phyloP scores from a whole-genome alignment of 1,140 invertebrate genomes.

The Cepaea nemoralis region DNA sequence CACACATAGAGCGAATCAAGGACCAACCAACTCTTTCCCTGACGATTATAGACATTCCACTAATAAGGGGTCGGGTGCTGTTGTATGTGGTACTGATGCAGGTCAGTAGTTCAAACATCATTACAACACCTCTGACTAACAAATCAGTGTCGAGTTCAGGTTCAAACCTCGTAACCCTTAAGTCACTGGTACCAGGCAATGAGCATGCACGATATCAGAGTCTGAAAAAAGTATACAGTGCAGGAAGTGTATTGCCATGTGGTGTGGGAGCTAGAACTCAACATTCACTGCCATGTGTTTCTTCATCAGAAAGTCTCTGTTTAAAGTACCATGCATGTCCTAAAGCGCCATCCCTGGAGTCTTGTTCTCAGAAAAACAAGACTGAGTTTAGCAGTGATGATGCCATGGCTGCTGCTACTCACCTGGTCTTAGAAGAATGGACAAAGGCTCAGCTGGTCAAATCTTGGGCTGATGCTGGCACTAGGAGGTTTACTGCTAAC shows the following conservation, averaged over 20 bases:
- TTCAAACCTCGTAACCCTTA: neutral
- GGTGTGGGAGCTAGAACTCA: neutral
- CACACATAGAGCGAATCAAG: neutral
- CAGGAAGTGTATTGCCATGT: neutral
- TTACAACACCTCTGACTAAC: too few species aligned
- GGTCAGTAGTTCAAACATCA: neutral
- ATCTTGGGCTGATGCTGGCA: constrained; percentile 2
- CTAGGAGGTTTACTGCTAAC: neutral
- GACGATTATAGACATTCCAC: neutral
- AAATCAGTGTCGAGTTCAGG: neutral
- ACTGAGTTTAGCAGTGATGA: neutral
- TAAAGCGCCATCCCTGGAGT: neutral
- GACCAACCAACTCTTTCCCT: neutral
- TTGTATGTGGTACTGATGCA: neutral
- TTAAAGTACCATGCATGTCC: neutral
- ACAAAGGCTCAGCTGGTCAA: neutral
- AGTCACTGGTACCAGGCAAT: neutral
- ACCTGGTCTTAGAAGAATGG: neutral
- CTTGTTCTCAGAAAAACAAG: neutral
- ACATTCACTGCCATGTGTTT: neutral
- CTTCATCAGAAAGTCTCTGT: neutral
- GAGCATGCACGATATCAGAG: neutral
- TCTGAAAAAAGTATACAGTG: neutral
- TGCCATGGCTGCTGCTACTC: neutral
- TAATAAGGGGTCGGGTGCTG: neutral